Base-by-base conservation (phyloP, 2,888 invertebrate genomes). In the Tridacna crocea region DNA sequence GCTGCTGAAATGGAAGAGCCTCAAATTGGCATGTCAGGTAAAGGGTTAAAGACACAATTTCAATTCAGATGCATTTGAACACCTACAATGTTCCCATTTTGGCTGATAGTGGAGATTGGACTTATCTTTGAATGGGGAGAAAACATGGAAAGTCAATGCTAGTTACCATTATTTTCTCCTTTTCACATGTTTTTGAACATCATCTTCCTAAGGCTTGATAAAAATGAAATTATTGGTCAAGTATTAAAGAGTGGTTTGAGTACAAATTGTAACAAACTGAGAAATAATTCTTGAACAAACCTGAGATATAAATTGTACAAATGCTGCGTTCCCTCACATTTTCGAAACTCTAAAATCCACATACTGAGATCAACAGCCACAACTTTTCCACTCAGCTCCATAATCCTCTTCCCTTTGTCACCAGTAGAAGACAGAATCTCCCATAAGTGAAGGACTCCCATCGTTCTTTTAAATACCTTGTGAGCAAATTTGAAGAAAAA, bases 401-500 rank as follows among this genome's bases (percentile, higher is more conserved):
- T 96, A 63, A 98, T 94, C 0, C 97, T 96, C 91, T 96, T 96
- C 84, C 96, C 96, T 89, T 97, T 97, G 88, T 96, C 96, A 88
- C 96, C 83, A 0, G 97, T 74, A 0, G 97, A 97, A 10, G 96
- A 95, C 87, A 98, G 94, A 77, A 98, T 95, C n/a, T 95, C 95
- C 98, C 98, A 98, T 77, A 98, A 95, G 85, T 97, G 96, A 94
- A 97, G 97, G 0, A 98, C 97, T 15, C 98, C 98, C 98, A 98
- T 98, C 4, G 13, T 61, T 24, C 22, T 0, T 61, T n/a, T n/a
- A n/a, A n/a, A n/a, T 24, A 61, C 13, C 2, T 3, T 13, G 19
- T 61, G 8, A 11, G 22, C 61, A 22, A 61, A 61, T 36, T 36
- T 36, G 36, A 36, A n/a, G n/a, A n/a, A n/a, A n/a, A n/a, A n/a